Evolutionary conservation across 2,113 vertebrate species (phyloP).

Genomic region (Zootoca vivipara): DNA sequence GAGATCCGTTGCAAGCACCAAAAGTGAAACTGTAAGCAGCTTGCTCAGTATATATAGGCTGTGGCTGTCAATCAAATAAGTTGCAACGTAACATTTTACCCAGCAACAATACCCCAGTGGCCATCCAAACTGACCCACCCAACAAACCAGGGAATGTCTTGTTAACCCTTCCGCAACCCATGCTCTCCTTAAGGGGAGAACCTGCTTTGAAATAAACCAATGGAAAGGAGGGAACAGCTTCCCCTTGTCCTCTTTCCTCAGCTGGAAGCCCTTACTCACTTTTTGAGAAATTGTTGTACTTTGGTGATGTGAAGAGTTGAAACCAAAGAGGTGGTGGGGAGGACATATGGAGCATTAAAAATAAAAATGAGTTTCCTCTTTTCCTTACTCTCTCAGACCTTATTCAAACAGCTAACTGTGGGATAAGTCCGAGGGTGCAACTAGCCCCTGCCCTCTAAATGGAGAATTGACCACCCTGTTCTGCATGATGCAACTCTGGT

Average conservation of each 20-base stretch:
- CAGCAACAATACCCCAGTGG: too few species aligned
- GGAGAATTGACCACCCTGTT: not conserved
- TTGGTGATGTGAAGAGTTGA: not conserved
- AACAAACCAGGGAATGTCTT: too few species aligned
- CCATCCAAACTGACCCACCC: too few species aligned
- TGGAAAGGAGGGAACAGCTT: not conserved
- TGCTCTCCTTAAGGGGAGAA: too few species aligned
- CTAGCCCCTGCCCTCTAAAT: not conserved
- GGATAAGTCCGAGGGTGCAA: not conserved
- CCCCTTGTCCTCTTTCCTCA: not conserved
- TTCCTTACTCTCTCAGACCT: not conserved
- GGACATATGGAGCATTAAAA: not conserved
- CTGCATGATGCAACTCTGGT: not conserved
- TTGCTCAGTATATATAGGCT: too few species aligned
- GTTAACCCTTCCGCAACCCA: too few species aligned
- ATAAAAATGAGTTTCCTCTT: rapidly evolving
- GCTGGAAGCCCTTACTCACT: not conserved
- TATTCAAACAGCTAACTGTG: not conserved
- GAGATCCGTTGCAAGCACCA: too few species aligned
- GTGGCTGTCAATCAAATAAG: too few species aligned
- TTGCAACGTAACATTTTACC: too few species aligned
- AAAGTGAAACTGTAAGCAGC: too few species aligned
- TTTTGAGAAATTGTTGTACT: not conserved
- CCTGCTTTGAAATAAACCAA: not conserved
- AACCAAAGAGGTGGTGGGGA: not conserved